These are phyloP conservation scores for Jacana jacana DNA, from an alignment of 2,113 vertebrate genomes.

Conservation along the genomic window DNA sequence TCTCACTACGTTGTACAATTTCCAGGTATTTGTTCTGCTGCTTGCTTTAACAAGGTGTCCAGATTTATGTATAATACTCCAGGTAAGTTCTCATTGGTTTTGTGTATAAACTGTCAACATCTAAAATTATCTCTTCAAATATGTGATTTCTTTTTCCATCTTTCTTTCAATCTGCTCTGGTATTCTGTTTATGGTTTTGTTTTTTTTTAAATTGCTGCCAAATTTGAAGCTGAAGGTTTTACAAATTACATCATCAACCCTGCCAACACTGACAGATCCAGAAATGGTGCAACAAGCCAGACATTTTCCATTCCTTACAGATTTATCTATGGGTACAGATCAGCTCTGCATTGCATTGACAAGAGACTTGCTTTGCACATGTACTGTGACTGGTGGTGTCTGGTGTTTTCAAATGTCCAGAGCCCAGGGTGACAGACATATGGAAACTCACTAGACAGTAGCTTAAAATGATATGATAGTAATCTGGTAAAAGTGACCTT, in stretches of 20 bases:
- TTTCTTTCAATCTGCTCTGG: background rate
- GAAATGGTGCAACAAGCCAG: background rate
- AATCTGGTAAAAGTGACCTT: background rate
- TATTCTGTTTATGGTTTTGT: background rate
- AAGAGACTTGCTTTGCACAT: background rate
- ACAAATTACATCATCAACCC: background rate
- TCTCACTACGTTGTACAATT: background rate
- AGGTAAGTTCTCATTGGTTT: background rate
- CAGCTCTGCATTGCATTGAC: background rate
- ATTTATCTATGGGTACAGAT: background rate
- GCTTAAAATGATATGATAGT: background rate
- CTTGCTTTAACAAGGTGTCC: background rate
- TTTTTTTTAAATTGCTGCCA: background rate
- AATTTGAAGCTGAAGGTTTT: background rate
- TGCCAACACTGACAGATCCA: background rate
- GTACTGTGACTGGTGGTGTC: fast-evolving
- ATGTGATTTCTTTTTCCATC: background rate
- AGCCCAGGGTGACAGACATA: background rate
- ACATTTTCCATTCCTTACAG: background rate
- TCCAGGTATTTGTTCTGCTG: background rate
- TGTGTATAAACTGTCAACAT: background rate
- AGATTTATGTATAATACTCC: background rate
- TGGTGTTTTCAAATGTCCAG: background rate
- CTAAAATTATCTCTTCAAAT: background rate
- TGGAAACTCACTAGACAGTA: background rate